phyloP scores from a whole-genome alignment of 2,113 vertebrate genomes.

The Aepyceros melampus region DNA sequence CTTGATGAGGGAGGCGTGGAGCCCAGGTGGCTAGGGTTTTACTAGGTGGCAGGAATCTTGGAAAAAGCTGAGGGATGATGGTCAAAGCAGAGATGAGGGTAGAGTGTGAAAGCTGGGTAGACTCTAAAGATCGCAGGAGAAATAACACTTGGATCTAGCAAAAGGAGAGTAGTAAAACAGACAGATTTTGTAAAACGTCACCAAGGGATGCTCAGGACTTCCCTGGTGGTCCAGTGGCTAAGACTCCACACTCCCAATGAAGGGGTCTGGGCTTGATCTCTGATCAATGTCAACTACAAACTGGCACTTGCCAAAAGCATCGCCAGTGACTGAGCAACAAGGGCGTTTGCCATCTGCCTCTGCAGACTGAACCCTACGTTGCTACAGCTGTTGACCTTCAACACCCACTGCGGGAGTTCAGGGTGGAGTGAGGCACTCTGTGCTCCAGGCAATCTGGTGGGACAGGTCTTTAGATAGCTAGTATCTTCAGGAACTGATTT shows the following conservation, averaged over 20 bases:
- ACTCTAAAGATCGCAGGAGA: not conserved
- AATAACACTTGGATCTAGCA: not conserved
- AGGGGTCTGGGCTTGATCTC: not conserved
- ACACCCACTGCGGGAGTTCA: not conserved
- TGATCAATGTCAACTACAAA: not conserved
- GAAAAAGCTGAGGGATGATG: not conserved
- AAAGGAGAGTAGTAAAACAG: not conserved
- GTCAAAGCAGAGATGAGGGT: not conserved
- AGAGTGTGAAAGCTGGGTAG: not conserved
- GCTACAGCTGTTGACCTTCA: not conserved
- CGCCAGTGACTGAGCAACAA: not conserved
- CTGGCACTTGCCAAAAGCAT: not conserved
- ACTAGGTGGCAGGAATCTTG: not conserved
- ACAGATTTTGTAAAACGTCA: not conserved
- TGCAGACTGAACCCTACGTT: not conserved
- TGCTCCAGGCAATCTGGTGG: not conserved
- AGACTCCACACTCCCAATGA: not conserved
- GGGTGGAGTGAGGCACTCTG: not conserved
- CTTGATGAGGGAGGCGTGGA: rapidly evolving
- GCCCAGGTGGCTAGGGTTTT: not conserved
- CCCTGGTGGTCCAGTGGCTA: not conserved
- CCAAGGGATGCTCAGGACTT: not conserved
- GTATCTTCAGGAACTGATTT: not conserved
- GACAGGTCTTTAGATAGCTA: not conserved
- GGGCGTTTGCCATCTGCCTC: not conserved